phyloP scores from a whole-genome alignment of 2,113 vertebrate genomes.

The Podiceps cristatus region DNA sequence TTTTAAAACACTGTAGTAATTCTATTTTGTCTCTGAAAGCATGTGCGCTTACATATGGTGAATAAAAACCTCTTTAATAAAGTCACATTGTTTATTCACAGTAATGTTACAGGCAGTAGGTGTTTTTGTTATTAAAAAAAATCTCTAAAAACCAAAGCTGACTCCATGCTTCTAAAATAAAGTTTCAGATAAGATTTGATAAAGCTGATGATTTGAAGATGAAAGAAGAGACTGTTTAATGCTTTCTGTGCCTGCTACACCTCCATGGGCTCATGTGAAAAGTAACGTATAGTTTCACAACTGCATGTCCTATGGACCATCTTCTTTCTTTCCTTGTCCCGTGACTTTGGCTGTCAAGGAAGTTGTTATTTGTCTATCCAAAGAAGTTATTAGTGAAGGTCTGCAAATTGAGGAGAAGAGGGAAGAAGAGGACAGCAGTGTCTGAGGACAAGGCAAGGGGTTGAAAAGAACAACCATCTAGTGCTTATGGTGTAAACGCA shows the following conservation, averaged over 20 bases:
- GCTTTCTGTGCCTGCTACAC: background rate
- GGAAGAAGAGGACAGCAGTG: background rate
- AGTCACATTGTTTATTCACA: background rate
- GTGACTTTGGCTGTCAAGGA: background rate
- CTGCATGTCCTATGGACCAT: background rate
- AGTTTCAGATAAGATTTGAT: background rate
- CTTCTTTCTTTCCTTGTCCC: background rate
- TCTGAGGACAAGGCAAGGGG: background rate
- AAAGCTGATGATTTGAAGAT: background rate
- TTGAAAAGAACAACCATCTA: background rate
- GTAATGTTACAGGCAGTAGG: background rate
- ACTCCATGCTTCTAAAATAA: background rate
- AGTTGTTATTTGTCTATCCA: background rate
- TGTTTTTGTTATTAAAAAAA: background rate
- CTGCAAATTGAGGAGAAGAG: background rate
- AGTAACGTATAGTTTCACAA: background rate
- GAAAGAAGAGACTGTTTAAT: background rate
- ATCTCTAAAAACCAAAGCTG: background rate
- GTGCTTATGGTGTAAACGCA: fast-evolving
- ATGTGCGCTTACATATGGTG: slow-evolving; percentile 37
- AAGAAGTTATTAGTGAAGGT: background rate
- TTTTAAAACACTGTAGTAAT: slow-evolving; percentile 29
- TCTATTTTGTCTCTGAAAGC: slow-evolving; percentile 10
- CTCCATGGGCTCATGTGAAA: background rate
- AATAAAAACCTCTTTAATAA: background rate